Evolutionary conservation across 2,113 vertebrate genomes (phyloP).

Genomic region (Melierax canorus): DNA sequence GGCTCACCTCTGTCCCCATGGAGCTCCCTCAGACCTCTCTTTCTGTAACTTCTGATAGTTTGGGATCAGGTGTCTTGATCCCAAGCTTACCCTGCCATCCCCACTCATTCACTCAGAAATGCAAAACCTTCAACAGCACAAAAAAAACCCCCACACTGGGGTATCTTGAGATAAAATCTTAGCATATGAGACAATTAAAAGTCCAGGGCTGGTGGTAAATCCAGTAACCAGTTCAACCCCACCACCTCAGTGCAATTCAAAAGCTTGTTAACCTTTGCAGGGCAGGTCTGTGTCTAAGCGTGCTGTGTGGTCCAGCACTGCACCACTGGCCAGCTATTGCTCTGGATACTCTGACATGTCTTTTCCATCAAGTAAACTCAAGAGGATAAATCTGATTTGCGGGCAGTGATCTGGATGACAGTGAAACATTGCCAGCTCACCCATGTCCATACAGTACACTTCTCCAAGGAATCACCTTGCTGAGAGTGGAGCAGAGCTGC

Average conservation of each 20-base stretch:
- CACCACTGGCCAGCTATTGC: not conserved
- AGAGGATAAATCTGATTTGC: not conserved
- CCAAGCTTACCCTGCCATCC: not conserved
- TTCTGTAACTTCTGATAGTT: not conserved
- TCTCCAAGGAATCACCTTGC: not conserved
- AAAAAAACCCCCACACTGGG: rapidly evolving
- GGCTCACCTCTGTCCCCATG: not conserved
- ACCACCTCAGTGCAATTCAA: not conserved
- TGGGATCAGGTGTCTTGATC: not conserved
- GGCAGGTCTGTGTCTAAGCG: not conserved
- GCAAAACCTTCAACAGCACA: not conserved
- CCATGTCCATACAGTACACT: rapidly evolving
- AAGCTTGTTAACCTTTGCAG: not conserved
- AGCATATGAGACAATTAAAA: not conserved
- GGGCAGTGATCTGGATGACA: not conserved
- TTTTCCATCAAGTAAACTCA: constrained; percentile 18
- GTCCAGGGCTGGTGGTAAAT: not conserved
- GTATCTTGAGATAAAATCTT: not conserved
- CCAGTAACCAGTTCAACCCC: not conserved
- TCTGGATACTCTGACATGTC: not conserved
- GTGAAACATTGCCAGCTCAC: not conserved
- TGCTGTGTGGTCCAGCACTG: not conserved
- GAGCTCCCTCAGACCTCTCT: not conserved
- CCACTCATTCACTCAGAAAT: not conserved
- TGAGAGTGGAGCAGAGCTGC: not conserved